Evolutionary conservation across 2,888 invertebrate species (phyloP), one percentile per base, ranked within the genome.

Genomic region (Plebejus argus): DNA sequence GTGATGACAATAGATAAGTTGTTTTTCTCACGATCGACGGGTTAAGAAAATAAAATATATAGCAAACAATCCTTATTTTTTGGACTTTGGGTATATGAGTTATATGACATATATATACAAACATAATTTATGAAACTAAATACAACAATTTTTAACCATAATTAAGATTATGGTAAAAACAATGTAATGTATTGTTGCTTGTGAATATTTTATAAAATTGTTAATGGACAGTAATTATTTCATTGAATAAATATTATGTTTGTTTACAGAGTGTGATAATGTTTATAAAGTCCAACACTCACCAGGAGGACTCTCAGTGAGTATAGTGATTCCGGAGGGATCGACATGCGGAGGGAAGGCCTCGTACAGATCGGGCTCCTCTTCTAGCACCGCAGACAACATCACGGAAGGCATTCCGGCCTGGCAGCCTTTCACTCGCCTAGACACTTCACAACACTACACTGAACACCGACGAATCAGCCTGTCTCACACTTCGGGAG

Each of bases 271-370:
- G 61, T 61, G 1, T 20, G n/a, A 45, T 39, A 70, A 70, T 28
- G 33, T 45, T 18, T 39, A 45, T 56, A 28, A 53, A 33, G 4
- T 20, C 12, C 15, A 49, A n/a, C 20, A 76, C 81, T 89, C 83
- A 94, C 94, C 94, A 86, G 95, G 94, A 80, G 95, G 95, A 87
- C 95, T 96, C 83, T 96, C 96, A 75, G 96, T 95, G 80, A 96
- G 94, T 83, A 96, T 95, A 45, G 96, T 96, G 84, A 97, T 97
- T 84, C 97, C 97, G 81, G 96, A 95, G 77, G 96, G 96, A 90
- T 97, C 97, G 81, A 98, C 97, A 90, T 97, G 96, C 79, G 97
- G 96, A 81, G 97, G 97, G 90, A 97, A 98, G 79, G 96, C 96
- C 92, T 97, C 97, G 85, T 96, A 96, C 85, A 96, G 94, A 90